Evolutionary conservation across 2,113 vertebrate genomes (phyloP), one percentile per base, ranked within the genome.

Genomic region (Larimichthys crocea): DNA sequence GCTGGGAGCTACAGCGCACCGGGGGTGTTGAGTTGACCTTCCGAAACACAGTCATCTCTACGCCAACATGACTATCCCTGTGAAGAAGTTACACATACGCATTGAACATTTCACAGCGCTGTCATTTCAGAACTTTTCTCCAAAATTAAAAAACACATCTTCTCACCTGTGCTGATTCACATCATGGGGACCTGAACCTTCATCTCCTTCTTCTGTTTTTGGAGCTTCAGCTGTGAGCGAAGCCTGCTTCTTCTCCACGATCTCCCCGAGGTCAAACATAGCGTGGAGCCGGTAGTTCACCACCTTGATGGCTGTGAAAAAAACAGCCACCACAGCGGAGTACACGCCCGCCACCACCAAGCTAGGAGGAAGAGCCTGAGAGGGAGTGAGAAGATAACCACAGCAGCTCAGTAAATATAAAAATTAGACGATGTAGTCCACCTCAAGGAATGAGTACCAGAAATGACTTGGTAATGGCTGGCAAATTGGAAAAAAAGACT

Each of bases 211-310:
- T 50, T 94, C 95, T 69, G 84, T 87, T 82, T 93, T 94, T 44
- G 83, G 83, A 3, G 69, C 91, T 4, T 96, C 97, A 52, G 93
- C 86, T n/a, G 94, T 91, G 62, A 96, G 88, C 0, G 95, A 94
- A 8, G 96, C 96, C 89, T 94, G 95, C 80, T 95, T 95, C 88
- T 97, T 97, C 92, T 97, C 97, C 57, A 97, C 95, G 17, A 97
- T 96, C 92, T 98, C 97, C 0, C 97, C 97, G 56, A 97, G 93
- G 89, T 98, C 97, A 16, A 98, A 98, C 97, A 98, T 98, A 66
- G 96, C 86, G 20, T 98, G 97, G 15, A 98, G 94, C 31, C 97
- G 95, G 76, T 95, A 98, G 91, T 98, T 98, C 57, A 97, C 92
- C 4, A 95, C 95, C 84, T 98, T 98, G 79, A 98, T 94, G 79